Evolutionary conservation across 2,113 vertebrate genomes (phyloP).

Genomic region (Tursiops truncatus): DNA sequence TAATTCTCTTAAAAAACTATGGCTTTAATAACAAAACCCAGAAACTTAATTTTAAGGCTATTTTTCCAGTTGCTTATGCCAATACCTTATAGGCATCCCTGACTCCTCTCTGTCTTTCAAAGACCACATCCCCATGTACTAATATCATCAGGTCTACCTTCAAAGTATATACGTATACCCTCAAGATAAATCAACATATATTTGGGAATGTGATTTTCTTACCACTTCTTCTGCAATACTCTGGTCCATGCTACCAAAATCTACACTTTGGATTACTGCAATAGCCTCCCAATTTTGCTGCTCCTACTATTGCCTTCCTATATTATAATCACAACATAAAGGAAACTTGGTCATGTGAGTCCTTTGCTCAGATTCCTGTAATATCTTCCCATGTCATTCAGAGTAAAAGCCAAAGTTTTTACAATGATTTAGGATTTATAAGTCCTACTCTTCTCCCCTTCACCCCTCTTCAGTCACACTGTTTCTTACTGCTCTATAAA

Average conservation of each 20-base stretch:
- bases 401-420: neutral
- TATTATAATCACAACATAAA: neutral
- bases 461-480: neutral
- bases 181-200: neutral
- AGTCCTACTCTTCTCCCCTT: neutral
- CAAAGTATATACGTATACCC: neutral
- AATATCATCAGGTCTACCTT: neutral
- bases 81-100: neutral
- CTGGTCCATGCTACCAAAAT: neutral
- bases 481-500: neutral
- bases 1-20: neutral
- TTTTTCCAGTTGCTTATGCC: neutral
- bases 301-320: neutral
- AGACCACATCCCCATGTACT: neutral
- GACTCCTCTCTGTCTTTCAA: neutral
- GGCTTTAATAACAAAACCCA: neutral
- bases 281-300: neutral
- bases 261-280: neutral
- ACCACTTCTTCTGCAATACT: neutral
- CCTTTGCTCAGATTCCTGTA: neutral
- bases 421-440: neutral
- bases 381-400: neutral
- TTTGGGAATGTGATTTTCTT: neutral
- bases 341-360: neutral
- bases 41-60: neutral